Base-by-base conservation (phyloP, 2,888 invertebrate genomes). In the Xiphydria camelus region DNA sequence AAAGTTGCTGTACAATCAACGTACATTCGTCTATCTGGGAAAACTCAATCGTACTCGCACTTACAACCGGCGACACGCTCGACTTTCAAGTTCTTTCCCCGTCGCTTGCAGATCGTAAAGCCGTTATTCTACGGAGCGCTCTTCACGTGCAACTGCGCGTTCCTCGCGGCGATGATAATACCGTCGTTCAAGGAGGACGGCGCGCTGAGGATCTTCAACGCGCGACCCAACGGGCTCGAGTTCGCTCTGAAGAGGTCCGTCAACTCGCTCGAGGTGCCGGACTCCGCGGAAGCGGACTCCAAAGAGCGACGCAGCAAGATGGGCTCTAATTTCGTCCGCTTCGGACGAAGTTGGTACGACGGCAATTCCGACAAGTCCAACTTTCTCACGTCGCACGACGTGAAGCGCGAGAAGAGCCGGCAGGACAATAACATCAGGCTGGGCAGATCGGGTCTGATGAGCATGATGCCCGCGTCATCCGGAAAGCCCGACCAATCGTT, bases 321-420 rank as follows among this genome's bases (percentile, higher is more conserved):
- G 49, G 70, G 67, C 3, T 62, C 68, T 4, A 66, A 66, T 2
- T 70, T 70, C 57, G 65, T 73, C 31, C 55, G 65, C 26, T 51
- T 59, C 31, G 57, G 53, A 0, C 53, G 55, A 4, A 39, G 25
- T 23, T 26, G 49, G 15, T 29, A 29, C 14, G 12, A 12, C 12
- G 12, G 12, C 29, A 14, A 29, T 14, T 29, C 29, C 29, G 14
- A 29, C 29, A 15, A 29, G 29, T 29, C 29, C 15, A 29, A 29
- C 15, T 15, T 29, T 29, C 29, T 29, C 14, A 15, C 12, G 29
- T 29, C 14, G 14, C 12, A 14, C 15, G 12, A 29, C 29, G 12
- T 29, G 15, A 29, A 29, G 29, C 29, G 29, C 15, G 29, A 29
- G 14, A 29, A 29, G 6, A 29, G 29, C 29, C 12, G 10, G 15